Conservation (phyloP, 1,140 invertebrate genomes). For the Penaeus chinensis region DNA sequence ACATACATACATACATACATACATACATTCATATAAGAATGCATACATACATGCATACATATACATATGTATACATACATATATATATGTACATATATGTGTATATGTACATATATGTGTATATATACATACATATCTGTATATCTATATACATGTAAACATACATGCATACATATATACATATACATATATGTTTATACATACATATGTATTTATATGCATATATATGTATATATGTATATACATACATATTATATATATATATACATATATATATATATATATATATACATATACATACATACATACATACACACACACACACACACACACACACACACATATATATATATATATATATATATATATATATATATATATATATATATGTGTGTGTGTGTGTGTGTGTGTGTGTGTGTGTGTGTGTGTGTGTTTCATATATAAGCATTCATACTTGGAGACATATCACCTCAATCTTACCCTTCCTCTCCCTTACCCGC, state of each 20-base stretch:
- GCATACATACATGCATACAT: neutral
- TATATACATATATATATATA: neutral
- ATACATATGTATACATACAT: too few relatives aligned
- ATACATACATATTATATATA: slow-evolving; percentile 14
- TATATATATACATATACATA: neutral
- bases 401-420: neutral
- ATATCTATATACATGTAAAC: neutral
- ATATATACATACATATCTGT: neutral
- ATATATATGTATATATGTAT: neutral
- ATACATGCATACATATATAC: slow-evolving; percentile 10
- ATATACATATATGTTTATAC: neutral
- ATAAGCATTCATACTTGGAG: neutral
- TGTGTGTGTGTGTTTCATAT: neutral
- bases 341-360: slow-evolving; percentile 19
- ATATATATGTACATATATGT: too few relatives aligned
- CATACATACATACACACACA: neutral
- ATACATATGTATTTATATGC: neutral
- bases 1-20: neutral
- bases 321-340: neutral
- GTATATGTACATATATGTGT: neutral
- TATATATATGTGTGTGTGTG: neutral
- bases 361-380: slow-evolving; percentile 9
- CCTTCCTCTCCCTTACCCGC: too few relatives aligned
- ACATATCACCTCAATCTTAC: too few relatives aligned
- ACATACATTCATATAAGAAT: neutral